Evolutionary conservation across 92 coral and sea anemone genomes (phyloP).

Genomic region (Porites evermanni): DNA sequence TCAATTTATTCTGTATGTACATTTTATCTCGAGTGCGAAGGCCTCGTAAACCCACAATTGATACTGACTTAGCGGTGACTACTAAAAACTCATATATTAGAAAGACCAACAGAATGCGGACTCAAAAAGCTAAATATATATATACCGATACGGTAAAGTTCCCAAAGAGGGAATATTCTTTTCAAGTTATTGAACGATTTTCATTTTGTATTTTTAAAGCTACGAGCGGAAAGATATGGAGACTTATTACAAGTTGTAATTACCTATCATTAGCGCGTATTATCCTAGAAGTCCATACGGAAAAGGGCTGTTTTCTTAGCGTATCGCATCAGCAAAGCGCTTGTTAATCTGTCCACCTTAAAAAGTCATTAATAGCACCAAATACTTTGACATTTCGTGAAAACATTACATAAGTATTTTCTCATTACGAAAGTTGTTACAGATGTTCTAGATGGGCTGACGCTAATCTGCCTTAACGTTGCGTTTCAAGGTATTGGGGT

Average conservation of each 20-base stretch:
- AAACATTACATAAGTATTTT: slow-evolving; percentile 70
- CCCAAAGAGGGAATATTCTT: neutral
- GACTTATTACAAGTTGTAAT: slow-evolving; percentile 22
- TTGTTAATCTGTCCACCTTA: slow-evolving; percentile 50
- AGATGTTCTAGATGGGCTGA: slow-evolving; percentile 49
- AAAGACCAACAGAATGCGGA: neutral
- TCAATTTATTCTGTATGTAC: slow-evolving; percentile 1
- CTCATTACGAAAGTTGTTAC: slow-evolving; percentile 81
- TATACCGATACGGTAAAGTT: neutral
- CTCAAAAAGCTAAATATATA: slow-evolving; percentile 14
- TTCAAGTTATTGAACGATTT: slow-evolving; percentile 2
- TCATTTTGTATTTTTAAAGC: neutral
- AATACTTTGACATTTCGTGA: slow-evolving; percentile 80
- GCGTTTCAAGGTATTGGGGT: slow-evolving; percentile 37
- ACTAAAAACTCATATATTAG: slow-evolving; percentile 22
- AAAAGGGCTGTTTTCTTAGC: slow-evolving; percentile 23
- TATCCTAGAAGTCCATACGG: slow-evolving; percentile 45
- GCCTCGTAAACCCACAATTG: neutral
- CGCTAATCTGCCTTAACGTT: slow-evolving; percentile 39
- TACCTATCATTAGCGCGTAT: slow-evolving; percentile 40
- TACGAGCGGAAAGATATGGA: neutral
- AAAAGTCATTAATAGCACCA: slow-evolving; percentile 67
- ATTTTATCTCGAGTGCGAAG: neutral
- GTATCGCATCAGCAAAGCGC: slow-evolving; percentile 21
- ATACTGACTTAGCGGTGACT: neutral